Evolutionary conservation across 2,888 invertebrate species (phyloP).

Genomic region (Plagodis pulveraria): DNA sequence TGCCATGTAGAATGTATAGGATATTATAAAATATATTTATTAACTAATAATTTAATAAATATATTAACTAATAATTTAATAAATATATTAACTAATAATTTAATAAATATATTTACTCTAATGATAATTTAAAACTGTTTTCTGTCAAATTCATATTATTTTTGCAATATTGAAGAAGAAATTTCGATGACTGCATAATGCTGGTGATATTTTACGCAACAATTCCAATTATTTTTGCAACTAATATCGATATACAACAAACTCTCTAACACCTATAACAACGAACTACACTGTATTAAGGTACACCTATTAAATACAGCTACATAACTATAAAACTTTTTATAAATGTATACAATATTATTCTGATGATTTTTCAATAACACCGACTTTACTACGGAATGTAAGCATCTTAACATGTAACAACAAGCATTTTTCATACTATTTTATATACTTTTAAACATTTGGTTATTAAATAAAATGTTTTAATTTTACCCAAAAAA

Average conservation of each 20-base stretch:
- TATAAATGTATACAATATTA: conserved; percentile 80
- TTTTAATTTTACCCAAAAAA: conserved; percentile 11
- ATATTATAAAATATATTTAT: no score
- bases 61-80: no score
- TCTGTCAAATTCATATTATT: no score
- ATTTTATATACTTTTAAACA: conserved; percentile 26
- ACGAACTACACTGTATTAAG: conserved; percentile 55
- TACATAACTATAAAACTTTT: conserved; percentile 66
- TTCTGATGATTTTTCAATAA: conserved; percentile 53
- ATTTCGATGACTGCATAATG: not conserved
- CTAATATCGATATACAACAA: conserved; percentile 61
- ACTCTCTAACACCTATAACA: conserved; percentile 70
- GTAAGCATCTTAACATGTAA: conserved; percentile 69
- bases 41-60: no score
- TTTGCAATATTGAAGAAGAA: no score
- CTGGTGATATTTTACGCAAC: conserved; percentile 11
- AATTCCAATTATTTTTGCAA: conserved; percentile 45
- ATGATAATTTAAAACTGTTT: no score
- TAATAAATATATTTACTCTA: no score
- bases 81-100: no score
- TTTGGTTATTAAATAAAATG: conserved; percentile 15
- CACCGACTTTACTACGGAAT: conserved; percentile 66
- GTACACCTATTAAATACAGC: conserved; percentile 48
- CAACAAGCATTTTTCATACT: conserved; percentile 60
- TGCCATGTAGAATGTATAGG: no score